Conservation (phyloP, 1,140 invertebrate genomes). For the Alviniconcha marisindica region DNA sequence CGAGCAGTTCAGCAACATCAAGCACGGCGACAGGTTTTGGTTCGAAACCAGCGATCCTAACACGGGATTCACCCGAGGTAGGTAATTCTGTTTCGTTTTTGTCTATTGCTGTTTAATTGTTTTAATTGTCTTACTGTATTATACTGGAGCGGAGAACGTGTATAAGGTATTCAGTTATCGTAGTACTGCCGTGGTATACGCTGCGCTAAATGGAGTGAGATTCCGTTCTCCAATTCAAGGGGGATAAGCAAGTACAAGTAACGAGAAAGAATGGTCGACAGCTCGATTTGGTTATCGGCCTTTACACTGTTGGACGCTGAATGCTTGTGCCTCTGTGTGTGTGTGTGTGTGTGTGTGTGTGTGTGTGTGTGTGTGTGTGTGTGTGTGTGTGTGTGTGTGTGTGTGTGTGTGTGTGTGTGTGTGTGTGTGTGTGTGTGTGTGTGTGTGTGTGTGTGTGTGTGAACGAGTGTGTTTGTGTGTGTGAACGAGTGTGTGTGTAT, state of each 20-base stretch:
- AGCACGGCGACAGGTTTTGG: slow-evolving; percentile 97
- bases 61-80: slow-evolving; percentile 48
- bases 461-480: neutral
- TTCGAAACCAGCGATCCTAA: slow-evolving; percentile 84
- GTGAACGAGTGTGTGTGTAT: neutral
- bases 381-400: no score
- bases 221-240: no score
- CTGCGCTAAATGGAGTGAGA: no score
- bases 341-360: slow-evolving; percentile 7
- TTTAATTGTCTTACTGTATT: neutral
- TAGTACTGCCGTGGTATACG: no score
- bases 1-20: slow-evolving; percentile 92
- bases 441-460: neutral
- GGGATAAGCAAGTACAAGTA: no score
- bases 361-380: neutral
- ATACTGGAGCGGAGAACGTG: neutral
- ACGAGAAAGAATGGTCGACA: no score
- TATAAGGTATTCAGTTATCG: no score
- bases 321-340: no score
- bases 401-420: neutral
- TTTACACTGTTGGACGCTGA: no score
- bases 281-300: no score
- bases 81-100: slow-evolving; percentile 4
- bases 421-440: neutral
- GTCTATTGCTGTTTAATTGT: neutral